Evolutionary conservation across 2,888 invertebrate genomes (phyloP).

Genomic region (Dendrolimus houi): DNA sequence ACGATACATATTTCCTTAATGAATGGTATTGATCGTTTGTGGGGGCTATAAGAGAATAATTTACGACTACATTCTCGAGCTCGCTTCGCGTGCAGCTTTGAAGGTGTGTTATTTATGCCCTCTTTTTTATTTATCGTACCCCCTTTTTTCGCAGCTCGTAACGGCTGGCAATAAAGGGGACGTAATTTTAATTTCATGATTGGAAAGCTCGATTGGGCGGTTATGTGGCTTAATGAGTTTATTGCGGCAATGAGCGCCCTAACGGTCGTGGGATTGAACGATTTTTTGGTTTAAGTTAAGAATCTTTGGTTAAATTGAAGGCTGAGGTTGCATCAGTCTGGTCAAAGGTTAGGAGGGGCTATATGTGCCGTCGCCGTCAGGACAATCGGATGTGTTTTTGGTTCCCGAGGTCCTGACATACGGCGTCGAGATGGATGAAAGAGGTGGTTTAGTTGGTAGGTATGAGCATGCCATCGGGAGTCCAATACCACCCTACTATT

Average conservation of each 20-base stretch:
- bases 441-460: no score
- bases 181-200: constrained; percentile 75
- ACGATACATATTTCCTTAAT: constrained; percentile 67
- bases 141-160: constrained; percentile 77
- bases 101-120: constrained; percentile 75
- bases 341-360: no score
- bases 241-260: constrained; percentile 53
- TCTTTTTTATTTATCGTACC: constrained; percentile 67
- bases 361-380: no score
- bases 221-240: constrained; percentile 74
- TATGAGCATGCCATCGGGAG: no score
- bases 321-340: background rate
- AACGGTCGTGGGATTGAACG: constrained; percentile 52
- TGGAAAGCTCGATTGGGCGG: constrained; percentile 74
- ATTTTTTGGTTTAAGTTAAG: constrained; percentile 22
- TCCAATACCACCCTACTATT: no score
- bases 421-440: no score
- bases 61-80: constrained; percentile 56
- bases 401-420: no score
- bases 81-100: constrained; percentile 59
- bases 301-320: background rate
- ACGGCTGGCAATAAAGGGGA: constrained; percentile 69
- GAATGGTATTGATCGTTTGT: constrained; percentile 65
- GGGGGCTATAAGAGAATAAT: constrained; percentile 62
- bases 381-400: no score